Evolutionary conservation across 2,888 invertebrate species (phyloP), one percentile per base, ranked within the genome.

Genomic region (Stenchaetothrips biformis): DNA sequence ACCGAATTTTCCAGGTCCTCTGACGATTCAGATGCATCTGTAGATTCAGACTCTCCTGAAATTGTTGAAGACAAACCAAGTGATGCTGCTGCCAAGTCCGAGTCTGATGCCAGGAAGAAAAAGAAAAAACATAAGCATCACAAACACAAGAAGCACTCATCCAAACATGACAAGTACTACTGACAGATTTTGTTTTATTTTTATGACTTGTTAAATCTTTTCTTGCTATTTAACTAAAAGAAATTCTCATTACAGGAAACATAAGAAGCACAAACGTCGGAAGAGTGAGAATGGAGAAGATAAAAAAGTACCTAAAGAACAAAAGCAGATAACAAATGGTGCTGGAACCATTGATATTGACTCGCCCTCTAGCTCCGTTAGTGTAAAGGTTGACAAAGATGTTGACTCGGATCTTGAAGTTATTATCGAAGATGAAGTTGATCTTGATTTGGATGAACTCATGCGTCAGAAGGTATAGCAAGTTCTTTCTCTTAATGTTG

Each of bases 401-500:
- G 90, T 89, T 79, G 92, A 92, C 85, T 91, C 93, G 49, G 93
- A 93, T 81, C 82, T 83, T 7, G 84, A 91, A 83, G 90, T 94
- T 82, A 90, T 90, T 81, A 92, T 94, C 81, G 95, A 95, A 86
- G 95, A 95, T 83, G 95, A 95, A 84, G 91, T 95, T 83, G 95
- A 80, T 77, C 67, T 95, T 83, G 95, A 96, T 86, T 87, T 96
- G 48, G 96, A 96, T 85, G 96, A 96, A 83, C 88, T 96, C 81
- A 96, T 96, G 95, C 92, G 92, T 84, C 95, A 96, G 86, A 96
- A 96, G 87, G 95, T 94, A 84, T 84, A 0, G 81, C 13, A 21
- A 25, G 74, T 62, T 18, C 37, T 53, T 27, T 13, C 53, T 74
- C 47, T 49, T 62, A 79, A 27, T 78, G 21, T 48, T 77, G 16